Evolutionary conservation across 2,113 vertebrate species (phyloP).

Genomic region (Isurus oxyrinchus): DNA sequence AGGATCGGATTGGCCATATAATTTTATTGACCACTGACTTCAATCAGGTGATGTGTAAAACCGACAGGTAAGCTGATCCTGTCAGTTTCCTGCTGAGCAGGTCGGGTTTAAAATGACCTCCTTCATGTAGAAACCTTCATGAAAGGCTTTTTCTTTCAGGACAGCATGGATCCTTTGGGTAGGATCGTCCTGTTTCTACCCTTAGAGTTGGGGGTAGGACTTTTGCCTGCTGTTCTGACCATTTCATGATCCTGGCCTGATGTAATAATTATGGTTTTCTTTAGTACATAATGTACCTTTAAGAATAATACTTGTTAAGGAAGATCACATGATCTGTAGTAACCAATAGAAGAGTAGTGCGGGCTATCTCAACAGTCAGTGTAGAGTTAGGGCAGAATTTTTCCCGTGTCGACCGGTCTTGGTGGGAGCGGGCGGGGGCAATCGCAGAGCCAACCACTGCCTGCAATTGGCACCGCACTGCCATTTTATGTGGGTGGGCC

Average conservation of each 20-base stretch:
- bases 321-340: no score
- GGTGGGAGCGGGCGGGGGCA: no score
- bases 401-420: no score
- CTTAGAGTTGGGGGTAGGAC: not conserved
- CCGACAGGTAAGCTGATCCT: not conserved
- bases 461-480: no score
- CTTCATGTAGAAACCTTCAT: not conserved
- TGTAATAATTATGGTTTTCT: not conserved
- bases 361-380: no score
- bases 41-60: not conserved
- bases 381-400: no score
- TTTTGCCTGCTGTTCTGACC: not conserved
- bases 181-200: not conserved
- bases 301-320: no score
- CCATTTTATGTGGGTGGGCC: no score
- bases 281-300: no score
- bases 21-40: not conserved
- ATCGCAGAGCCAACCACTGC: no score
- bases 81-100: not conserved
- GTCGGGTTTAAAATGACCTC: not conserved
- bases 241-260: not conserved
- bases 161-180: not conserved
- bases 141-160: not conserved
- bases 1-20: not conserved
- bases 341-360: no score